These are phyloP conservation scores for rat (Rattus norvegicus) DNA, from an alignment of 2,113 vertebrate species.

Conservation along the genomic window DNA sequence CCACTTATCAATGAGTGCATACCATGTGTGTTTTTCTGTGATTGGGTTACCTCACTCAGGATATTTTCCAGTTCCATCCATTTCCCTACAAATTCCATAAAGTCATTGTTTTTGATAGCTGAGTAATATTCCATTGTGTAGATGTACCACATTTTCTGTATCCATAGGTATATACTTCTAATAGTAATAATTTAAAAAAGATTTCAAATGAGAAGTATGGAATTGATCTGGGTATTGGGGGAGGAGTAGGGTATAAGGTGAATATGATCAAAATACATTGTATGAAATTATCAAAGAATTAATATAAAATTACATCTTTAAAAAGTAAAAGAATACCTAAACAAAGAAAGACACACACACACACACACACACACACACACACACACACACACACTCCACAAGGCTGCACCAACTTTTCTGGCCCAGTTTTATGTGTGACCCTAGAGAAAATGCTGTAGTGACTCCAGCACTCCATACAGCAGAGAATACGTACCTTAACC, in stretches of 20 bases:
- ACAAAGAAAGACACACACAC: neutral
- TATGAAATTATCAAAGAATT: neutral
- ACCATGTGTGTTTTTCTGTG: no score
- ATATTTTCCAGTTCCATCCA: no score
- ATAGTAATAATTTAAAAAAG: neutral
- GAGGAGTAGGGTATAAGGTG: no score
- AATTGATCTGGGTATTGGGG: neutral
- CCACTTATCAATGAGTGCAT: no score
- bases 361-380: neutral
- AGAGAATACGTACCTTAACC: neutral
- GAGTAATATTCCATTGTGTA: no score
- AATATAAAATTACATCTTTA: neutral
- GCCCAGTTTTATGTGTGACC: neutral
- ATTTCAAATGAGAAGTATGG: neutral
- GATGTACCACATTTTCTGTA: neutral
- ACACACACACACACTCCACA: neutral
- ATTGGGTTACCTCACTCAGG: no score
- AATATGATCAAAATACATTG: neutral
- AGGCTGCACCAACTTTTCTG: no score
- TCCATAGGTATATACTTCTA: neutral
- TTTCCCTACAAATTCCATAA: no score
- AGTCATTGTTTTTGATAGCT: no score
- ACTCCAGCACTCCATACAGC: neutral
- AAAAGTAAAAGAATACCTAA: neutral
- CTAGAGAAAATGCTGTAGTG: neutral